A percentile compares a stretch with the other conserved stretches of the same genome.
Conservation (phyloP, 2,888 invertebrate species). For the Autographa pulchrina region DNA sequence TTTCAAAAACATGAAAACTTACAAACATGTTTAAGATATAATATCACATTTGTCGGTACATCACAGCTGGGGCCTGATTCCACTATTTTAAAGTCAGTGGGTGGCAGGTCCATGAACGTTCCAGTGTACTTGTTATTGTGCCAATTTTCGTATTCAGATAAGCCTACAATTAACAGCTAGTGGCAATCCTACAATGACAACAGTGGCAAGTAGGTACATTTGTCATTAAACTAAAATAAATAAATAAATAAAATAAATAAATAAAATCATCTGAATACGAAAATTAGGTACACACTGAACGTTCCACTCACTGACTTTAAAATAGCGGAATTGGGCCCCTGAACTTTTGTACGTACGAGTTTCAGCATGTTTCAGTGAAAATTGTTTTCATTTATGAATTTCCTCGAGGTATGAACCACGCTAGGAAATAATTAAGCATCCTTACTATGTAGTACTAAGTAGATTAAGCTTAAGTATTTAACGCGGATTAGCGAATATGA, state of each 20-base stretch:
- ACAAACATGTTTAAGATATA: slow-evolving; percentile 17
- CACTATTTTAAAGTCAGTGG: too few relatives aligned
- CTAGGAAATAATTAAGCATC: slow-evolving; percentile 8
- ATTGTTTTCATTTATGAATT: slow-evolving; percentile 20
- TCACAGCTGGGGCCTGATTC: slow-evolving; percentile 7
- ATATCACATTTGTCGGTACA: slow-evolving; percentile 31
- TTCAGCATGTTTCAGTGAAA: slow-evolving; percentile 13
- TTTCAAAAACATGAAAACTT: background rate
- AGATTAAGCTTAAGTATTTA: slow-evolving; percentile 5
- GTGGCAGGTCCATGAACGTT: too few relatives aligned
- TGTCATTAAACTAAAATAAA: too few relatives aligned
- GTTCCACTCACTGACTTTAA: too few relatives aligned
- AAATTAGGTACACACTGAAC: too few relatives aligned
- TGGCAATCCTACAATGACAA: too few relatives aligned
- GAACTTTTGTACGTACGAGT: slow-evolving; percentile 8
- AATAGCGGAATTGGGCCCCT: background rate
- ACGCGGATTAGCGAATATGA: slow-evolving; percentile 2
- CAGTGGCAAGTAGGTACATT: too few relatives aligned
- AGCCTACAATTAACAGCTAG: too few relatives aligned
- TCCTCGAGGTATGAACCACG: slow-evolving; percentile 5
- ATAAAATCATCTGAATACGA: too few relatives aligned
- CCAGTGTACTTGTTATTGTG: too few relatives aligned
- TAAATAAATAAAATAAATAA: too few relatives aligned
- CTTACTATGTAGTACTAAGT: background rate
- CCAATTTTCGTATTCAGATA: too few relatives aligned